Evolutionary conservation across 2,113 vertebrate species (phyloP), one percentile per base, ranked within the genome.

Genomic region (Tragelaphus buxtoni): DNA sequence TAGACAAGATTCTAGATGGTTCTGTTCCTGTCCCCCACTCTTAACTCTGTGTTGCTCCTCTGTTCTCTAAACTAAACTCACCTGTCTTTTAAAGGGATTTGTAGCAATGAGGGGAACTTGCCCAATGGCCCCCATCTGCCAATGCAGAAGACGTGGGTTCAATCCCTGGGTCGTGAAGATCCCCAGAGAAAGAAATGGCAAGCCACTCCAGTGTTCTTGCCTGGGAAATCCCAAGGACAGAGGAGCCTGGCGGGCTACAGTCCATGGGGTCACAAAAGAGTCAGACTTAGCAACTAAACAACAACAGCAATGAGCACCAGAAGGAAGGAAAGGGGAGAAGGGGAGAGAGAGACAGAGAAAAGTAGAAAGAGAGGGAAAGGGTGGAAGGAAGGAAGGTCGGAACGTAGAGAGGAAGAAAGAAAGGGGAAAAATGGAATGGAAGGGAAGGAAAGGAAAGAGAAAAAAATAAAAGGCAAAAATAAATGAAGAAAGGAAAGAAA

Each of bases 381-480:
- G 45, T 13, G 51, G 14, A 28, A 39, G 60, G 16, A 47, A 42
- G 2, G 58, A 32, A 35, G 16, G 9, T 58, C 91, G 85, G 2
- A 18, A 47, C 7, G 1, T 4, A 51, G 9, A n/a, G 9, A 79
- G 16, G 18, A 26, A 86, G 45, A 20, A 76, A 49, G 22, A 35
- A 55, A 32, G 39, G 35, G 20, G 0, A 7, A 17, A 39, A 4
- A 30, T 20, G 39, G 17, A 28, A 45, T 0, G 4, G 39, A 32
- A 30, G 3, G 42, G 28, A 20, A 32, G 28, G 42, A 11, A 53
- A 42, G 16, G 32, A 8, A 16, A 8, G 4, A 2, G 13, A 22
- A 20, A 18, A 3, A 3, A 4, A 12, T 8, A 16, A 2, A 9
- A 32, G 4, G 32, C 3, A 45, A 4, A 4, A 2, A 5, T 4